These are phyloP conservation scores for Hippocampus comes DNA, from an alignment of 2,113 vertebrate species.

Conservation along the genomic window DNA sequence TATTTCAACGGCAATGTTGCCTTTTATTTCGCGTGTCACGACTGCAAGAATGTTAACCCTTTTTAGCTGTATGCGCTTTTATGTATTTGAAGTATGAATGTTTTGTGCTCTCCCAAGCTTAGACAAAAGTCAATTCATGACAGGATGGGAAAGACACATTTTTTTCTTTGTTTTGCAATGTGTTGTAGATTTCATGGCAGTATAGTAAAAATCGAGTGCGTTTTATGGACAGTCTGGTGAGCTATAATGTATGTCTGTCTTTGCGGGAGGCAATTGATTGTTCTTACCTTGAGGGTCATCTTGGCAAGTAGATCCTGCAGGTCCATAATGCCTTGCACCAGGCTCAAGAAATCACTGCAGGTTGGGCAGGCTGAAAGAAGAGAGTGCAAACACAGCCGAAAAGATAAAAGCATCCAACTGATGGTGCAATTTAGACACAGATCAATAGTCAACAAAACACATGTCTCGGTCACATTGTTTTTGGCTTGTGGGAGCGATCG, in stretches of 20 bases:
- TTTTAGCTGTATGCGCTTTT: no score
- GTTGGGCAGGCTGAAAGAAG: constrained; percentile 86
- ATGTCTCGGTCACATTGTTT: constrained; percentile 3
- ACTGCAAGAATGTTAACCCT: no score
- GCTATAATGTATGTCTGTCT: neutral
- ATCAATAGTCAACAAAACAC: constrained; percentile 20
- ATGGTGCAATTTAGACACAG: constrained; percentile 5
- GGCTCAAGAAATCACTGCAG: constrained; percentile 96
- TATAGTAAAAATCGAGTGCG: neutral
- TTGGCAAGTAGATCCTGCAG: constrained; percentile 95
- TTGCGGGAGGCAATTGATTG: neutral
- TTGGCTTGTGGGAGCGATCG: constrained; percentile 3
- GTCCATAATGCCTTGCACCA: constrained; percentile 99
- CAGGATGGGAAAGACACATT: no score
- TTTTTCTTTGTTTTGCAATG: no score
- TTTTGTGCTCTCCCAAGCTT: no score
- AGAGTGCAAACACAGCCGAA: constrained; percentile 2
- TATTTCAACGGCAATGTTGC: no score
- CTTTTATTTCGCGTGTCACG: no score
- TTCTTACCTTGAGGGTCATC: constrained; percentile 94
- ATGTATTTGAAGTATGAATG: no score
- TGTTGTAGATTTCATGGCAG: neutral
- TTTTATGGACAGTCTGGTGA: neutral
- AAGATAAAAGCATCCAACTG: neutral
- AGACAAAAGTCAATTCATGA: no score